phyloP scores from a whole-genome alignment of 2,888 invertebrate genomes.

The Seladonia tumulorum region DNA sequence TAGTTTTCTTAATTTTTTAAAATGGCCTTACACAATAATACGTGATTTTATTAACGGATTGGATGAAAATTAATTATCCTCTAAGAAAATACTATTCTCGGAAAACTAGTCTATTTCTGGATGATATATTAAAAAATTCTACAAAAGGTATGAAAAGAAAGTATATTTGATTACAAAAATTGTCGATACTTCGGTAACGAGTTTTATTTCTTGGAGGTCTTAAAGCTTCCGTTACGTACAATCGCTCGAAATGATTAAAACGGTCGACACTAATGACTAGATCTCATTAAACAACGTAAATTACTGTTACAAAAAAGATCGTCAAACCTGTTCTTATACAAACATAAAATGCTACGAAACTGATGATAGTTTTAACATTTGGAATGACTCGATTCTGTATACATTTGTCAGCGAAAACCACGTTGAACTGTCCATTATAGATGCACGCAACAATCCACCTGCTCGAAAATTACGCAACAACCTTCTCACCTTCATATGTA shows the following conservation, averaged over 20 bases:
- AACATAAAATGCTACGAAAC: neutral
- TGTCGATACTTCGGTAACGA: neutral
- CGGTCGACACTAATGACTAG: conserved; percentile 4
- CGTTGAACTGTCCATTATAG: neutral
- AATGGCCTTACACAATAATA: neutral
- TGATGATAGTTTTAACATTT: neutral
- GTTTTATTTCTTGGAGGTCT: neutral
- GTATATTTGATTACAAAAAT: neutral
- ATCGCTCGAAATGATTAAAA: neutral
- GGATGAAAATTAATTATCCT: neutral
- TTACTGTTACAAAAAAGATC: neutral
- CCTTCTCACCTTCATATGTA: conserved; percentile 26
- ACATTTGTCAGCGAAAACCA: neutral
- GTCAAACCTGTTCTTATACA: neutral
- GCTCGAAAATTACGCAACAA: conserved; percentile 27
- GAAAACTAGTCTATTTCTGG: neutral
- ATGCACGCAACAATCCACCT: conserved; percentile 45
- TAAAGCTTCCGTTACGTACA: neutral
- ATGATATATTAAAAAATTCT: neutral
- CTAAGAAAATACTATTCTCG: neutral
- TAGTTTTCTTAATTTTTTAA: neutral
- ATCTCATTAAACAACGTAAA: conserved; percentile 2
- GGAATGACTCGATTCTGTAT: neutral
- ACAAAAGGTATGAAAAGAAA: neutral
- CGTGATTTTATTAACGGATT: neutral